A percentile compares a stretch with the other conserved stretches of the same genome.
Conservation (phyloP, 2,888 invertebrate genomes). For the Drosophila robusta region DNA sequence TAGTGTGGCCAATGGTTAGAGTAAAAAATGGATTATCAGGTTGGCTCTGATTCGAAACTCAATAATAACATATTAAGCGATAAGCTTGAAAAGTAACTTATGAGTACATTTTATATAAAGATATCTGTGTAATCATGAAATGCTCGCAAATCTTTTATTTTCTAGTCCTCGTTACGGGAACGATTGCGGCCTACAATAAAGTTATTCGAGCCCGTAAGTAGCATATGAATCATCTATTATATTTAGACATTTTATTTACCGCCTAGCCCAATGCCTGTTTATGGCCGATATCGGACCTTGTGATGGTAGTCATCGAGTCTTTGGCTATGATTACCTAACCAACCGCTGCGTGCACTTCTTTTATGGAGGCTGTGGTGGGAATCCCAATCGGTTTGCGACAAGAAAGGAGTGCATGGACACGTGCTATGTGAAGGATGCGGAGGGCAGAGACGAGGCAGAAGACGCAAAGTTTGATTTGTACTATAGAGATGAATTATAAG, state of each 20-base stretch:
- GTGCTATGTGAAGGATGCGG: constrained; percentile 41
- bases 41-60: background rate
- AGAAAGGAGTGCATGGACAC: constrained; percentile 50
- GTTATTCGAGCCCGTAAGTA: constrained; percentile 37
- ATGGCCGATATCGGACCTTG: constrained; percentile 61
- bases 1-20: no score
- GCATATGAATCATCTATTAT: background rate
- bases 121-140: background rate
- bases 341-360: constrained; percentile 58
- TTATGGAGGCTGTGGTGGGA: constrained; percentile 67
- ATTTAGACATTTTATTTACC: background rate
- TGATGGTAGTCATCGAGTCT: constrained; percentile 39
- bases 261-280: constrained; percentile 47
- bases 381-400: constrained; percentile 59
- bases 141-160: background rate
- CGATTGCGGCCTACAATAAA: constrained; percentile 12
- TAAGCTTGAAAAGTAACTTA: background rate
- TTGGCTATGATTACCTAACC: constrained; percentile 57
- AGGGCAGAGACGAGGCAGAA: constrained; percentile 11
- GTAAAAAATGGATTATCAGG: no score
- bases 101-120: no score
- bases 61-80: background rate
- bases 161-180: background rate
- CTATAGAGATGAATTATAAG: constrained; percentile 14
- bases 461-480: constrained; percentile 11